Evolutionary conservation across 2,113 vertebrate species (phyloP).

Genomic region (Carettochelys insculpta): DNA sequence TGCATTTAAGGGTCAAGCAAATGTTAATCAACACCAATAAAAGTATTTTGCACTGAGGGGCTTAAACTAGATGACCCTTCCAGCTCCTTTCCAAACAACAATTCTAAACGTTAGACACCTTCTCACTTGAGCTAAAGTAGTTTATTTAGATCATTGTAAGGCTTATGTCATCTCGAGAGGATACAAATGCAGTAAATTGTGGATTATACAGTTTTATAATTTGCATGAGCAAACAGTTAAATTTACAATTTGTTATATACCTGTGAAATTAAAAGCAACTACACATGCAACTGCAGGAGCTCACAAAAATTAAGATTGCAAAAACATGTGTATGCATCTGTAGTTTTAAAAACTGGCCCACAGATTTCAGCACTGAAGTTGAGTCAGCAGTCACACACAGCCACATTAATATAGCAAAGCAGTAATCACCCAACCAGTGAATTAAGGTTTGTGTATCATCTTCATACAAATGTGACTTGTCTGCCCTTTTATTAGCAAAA

Average conservation of each 20-base stretch:
- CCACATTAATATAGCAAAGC: not conserved
- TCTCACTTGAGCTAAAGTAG: not conserved
- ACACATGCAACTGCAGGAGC: not conserved
- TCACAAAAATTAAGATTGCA: not conserved
- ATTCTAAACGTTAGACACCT: not conserved
- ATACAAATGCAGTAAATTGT: not conserved
- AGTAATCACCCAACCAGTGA: too few relatives aligned
- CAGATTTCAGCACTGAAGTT: not conserved
- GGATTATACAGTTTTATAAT: not conserved
- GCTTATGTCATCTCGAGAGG: not conserved
- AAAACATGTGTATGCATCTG: not conserved
- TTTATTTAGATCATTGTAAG: conserved; percentile 2
- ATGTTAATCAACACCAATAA: too few relatives aligned
- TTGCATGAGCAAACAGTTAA: not conserved
- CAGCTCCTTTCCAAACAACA: too few relatives aligned
- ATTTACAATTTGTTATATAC: not conserved
- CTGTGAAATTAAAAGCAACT: not conserved
- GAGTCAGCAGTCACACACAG: not conserved
- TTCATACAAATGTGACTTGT: not conserved
- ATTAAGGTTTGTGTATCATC: not conserved
- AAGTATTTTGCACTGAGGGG: too few relatives aligned
- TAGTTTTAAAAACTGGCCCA: not conserved
- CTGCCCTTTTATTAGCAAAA: not conserved
- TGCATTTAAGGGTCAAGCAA: too few relatives aligned
- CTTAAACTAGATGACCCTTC: too few relatives aligned